Conservation (phyloP, 2,888 invertebrate genomes). For the Cinara cedri region DNA sequence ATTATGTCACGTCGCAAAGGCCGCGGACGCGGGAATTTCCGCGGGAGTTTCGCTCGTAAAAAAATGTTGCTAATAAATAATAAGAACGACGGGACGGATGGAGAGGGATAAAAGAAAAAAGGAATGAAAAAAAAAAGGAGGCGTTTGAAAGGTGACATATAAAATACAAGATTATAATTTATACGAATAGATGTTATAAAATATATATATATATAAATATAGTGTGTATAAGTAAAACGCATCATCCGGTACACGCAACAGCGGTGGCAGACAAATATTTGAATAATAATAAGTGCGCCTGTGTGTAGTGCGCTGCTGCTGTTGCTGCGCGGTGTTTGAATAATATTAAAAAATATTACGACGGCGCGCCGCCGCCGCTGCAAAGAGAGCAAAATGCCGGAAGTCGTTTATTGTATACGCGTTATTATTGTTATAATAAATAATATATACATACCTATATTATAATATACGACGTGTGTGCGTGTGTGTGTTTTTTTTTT, state of each 20-base stretch:
- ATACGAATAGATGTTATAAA: neutral
- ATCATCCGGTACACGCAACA: slow-evolving; percentile 46
- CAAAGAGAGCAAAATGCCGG: slow-evolving; percentile 50
- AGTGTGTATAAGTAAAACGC: too few species aligned
- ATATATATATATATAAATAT: too few species aligned
- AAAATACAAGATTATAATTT: slow-evolving; percentile 51
- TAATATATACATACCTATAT: neutral
- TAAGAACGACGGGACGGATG: slow-evolving; percentile 12
- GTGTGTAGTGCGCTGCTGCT: too few species aligned
- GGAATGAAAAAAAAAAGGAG: neutral
- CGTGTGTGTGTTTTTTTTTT: neutral
- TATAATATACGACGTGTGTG: too few species aligned
- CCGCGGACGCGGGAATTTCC: too few species aligned
- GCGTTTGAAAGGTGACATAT: slow-evolving; percentile 49
- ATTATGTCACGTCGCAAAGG: too few species aligned
- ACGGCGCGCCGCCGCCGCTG: neutral
- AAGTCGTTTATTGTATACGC: slow-evolving; percentile 48
- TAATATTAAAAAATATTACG: slow-evolving; percentile 41
- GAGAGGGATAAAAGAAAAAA: slow-evolving; percentile 8
- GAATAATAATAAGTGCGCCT: slow-evolving; percentile 40
- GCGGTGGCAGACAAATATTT: slow-evolving; percentile 40
- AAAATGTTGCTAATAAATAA: neutral
- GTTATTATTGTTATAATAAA: slow-evolving; percentile 23
- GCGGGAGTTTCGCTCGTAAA: neutral
- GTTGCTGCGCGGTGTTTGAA: slow-evolving; percentile 26